Conservation (phyloP, 2,888 invertebrate species). For the Smittia aterrima region DNA sequence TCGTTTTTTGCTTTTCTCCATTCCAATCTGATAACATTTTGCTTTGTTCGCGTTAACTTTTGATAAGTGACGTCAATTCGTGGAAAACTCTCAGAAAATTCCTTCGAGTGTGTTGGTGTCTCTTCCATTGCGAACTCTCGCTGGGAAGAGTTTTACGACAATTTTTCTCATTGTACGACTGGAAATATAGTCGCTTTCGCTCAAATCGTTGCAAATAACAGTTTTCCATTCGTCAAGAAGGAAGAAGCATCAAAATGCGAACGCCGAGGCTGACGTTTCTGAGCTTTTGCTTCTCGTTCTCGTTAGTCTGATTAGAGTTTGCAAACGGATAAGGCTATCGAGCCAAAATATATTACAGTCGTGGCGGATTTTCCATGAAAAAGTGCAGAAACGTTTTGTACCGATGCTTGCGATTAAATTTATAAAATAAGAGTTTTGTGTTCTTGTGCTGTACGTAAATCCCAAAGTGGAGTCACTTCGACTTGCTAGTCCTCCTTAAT, state of each 20-base stretch:
- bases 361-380: too few relatives aligned
- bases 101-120: neutral
- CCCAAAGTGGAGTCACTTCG: too few relatives aligned
- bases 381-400: neutral
- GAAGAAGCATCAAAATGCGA: conserved; percentile 12
- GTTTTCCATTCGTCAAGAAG: conserved; percentile 16
- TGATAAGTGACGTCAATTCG: neutral
- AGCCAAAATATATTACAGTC: neutral
- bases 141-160: neutral
- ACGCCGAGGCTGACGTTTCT: neutral
- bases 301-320: conserved; percentile 39
- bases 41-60: neutral
- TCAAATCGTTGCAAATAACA: neutral
- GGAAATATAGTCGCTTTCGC: neutral
- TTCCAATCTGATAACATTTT: conserved; percentile 16
- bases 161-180: neutral
- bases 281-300: conserved; percentile 11
- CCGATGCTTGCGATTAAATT: neutral
- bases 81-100: neutral
- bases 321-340: conserved; percentile 28
- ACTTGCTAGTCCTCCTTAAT: too few relatives aligned
- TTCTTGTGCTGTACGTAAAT: neutral
- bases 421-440: neutral
- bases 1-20: neutral
- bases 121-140: neutral